Percentiles rank a stretch among this genome's conserved stretches.
These are phyloP conservation scores for Merodon equestris DNA, from an alignment of 2,888 invertebrate genomes.

Conservation along the genomic window DNA sequence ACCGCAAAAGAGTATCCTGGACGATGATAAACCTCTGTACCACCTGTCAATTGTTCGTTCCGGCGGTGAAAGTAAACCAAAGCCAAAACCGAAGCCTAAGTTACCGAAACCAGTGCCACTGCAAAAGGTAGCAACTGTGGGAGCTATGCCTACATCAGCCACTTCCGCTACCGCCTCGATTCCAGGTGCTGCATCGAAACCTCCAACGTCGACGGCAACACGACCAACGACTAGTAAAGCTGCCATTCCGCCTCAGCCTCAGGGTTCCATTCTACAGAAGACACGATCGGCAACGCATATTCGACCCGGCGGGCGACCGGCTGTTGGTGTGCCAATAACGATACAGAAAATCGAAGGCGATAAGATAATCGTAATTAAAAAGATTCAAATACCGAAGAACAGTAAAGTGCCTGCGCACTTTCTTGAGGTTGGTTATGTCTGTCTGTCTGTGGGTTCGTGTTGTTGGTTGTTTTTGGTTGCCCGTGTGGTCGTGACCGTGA, in stretches of 20 bases:
- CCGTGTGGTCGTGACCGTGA: constrained; percentile 54
- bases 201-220: constrained; percentile 57
- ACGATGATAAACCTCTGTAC: constrained; percentile 77
- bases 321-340: constrained; percentile 76
- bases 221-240: constrained; percentile 63
- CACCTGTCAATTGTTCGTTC: constrained; percentile 77
- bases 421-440: constrained; percentile 76
- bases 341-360: constrained; percentile 79
- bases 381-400: constrained; percentile 78
- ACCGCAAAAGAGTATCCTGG: constrained; percentile 77
- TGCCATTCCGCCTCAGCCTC: constrained; percentile 32
- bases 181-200: constrained; percentile 53
- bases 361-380: constrained; percentile 79
- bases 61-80: constrained; percentile 74
- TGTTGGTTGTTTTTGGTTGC: constrained; percentile 31
- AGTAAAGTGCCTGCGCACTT: constrained; percentile 78
- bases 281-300: constrained; percentile 51
- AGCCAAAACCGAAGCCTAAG: constrained; percentile 71
- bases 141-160: constrained; percentile 70
- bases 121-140: constrained; percentile 71
- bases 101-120: constrained; percentile 74
- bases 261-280: constrained; percentile 41
- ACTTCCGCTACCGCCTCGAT: constrained; percentile 53
- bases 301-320: constrained; percentile 70
- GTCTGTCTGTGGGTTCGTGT: constrained; percentile 31